Base-by-base conservation (phyloP, 2,113 vertebrate genomes). In the Galeopterus variegatus region DNA sequence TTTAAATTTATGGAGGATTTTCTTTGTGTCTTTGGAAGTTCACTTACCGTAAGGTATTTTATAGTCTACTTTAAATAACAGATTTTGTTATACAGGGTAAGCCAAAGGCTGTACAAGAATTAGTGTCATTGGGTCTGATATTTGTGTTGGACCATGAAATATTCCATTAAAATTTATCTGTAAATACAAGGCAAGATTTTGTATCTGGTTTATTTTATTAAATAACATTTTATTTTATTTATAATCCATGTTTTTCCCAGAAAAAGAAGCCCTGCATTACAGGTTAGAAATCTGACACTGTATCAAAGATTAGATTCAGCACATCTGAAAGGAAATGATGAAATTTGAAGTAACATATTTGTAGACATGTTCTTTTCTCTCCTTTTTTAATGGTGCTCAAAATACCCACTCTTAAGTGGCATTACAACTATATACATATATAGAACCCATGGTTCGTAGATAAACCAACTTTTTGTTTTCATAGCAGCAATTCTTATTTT, bases 41-140 rank as follows among this genome's bases (percentile, higher is more conserved):
- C 97, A 97, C 98, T 98, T 97, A 98, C 95, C 97, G 96, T 97
- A 77, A 97, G 88, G 62, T 97, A 95, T 97, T 98, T 98, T 97
- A 90, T 98, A 98, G 90, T 97, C 96, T 98, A 97, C 96, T 97
- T 97, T 97, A 96, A 97, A 95, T 93, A 98, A 97, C 95, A 97
- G 97, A 98, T 98, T 98, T 98, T 98, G 97, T 98, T 98, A 98
- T 96, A 97, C 98, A 98, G 97, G 98, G 97, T 98, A 98, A 98
- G 98, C 97, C 97, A 98, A 98, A 98, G 98, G 98, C 98, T 98
- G 97, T 98, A 97, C 90, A 97, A 98, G 98, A 98, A 96, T 96
- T 98, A 97, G 97, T 98, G 96, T 97, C 96, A 97, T 97, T 97
- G 93, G 98, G 96, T 98, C 97, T 98, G 96, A 98, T 98, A 97